A percentile compares a stretch with the other conserved stretches of the same genome.
Evolutionary conservation across 2,113 vertebrate genomes (phyloP).

Genomic region (human (Homo sapiens)): DNA sequence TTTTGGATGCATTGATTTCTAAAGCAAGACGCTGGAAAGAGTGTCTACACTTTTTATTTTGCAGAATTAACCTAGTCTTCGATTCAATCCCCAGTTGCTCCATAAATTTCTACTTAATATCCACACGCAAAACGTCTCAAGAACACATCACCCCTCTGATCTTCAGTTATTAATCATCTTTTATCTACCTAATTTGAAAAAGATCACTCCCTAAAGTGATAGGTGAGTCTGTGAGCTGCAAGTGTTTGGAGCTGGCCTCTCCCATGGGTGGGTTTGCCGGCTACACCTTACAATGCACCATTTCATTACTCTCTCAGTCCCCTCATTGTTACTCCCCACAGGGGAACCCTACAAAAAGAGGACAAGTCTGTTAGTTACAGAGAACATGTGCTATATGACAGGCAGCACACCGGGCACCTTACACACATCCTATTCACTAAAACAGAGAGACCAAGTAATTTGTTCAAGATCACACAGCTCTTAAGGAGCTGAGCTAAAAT

Average conservation of each 20-base stretch:
- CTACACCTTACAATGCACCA: rapidly evolving
- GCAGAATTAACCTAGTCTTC: not conserved
- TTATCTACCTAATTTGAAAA: not conserved
- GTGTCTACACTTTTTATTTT: not conserved
- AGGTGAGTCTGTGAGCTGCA: not conserved
- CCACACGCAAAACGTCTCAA: not conserved
- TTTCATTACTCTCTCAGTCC: not conserved
- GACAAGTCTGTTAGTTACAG: not conserved
- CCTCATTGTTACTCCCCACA: not conserved
- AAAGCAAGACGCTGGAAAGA: not conserved
- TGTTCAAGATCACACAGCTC: not conserved
- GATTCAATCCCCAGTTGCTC: not conserved
- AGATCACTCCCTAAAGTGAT: not conserved
- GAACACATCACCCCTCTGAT: not conserved
- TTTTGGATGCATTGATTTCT: not conserved
- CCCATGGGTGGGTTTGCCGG: not conserved
- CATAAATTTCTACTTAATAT: not conserved
- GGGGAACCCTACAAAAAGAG: not conserved
- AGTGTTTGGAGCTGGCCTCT: not conserved
- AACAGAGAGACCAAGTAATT: not conserved
- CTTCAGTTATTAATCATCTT: not conserved
- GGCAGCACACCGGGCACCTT: rapidly evolving
- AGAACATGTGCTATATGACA: not conserved
- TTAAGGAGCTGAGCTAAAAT: not conserved
- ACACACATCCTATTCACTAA: not conserved